Conservation (phyloP, 2,113 vertebrate genomes). For the Scophthalmus maximus region DNA sequence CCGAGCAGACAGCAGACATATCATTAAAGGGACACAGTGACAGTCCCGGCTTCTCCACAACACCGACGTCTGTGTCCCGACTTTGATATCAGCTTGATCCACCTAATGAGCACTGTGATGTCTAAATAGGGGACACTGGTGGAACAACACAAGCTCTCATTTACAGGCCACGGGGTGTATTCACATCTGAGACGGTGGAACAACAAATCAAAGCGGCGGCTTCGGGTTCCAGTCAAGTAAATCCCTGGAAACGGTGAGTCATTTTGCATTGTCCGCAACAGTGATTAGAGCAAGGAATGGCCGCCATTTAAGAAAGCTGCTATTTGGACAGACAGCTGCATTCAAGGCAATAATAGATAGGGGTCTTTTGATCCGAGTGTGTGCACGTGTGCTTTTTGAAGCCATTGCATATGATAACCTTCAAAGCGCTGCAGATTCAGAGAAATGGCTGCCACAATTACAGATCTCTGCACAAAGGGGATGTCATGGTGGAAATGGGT, state of each 20-base stretch:
- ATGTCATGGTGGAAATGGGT: background rate
- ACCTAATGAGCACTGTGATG: constrained; percentile 69
- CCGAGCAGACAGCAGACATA: constrained; percentile 18
- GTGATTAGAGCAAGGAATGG: constrained; percentile 72
- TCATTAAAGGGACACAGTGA: constrained; percentile 45
- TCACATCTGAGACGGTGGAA: constrained; percentile 54
- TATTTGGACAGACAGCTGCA: constrained; percentile 38
- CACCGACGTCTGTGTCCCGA: constrained; percentile 36
- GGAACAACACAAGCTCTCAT: constrained; percentile 64
- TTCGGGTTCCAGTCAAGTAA: constrained; percentile 49
- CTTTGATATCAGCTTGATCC: constrained; percentile 66
- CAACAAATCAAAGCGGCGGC: constrained; percentile 70
- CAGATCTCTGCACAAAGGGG: constrained; percentile 26
- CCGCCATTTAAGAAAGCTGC: constrained; percentile 27
- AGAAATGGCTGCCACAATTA: constrained; percentile 37
- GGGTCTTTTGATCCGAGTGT: constrained; percentile 55
- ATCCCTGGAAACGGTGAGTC: constrained; percentile 53
- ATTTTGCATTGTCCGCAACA: constrained; percentile 65
- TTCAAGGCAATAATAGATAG: constrained; percentile 42
- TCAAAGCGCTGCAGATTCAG: constrained; percentile 36
- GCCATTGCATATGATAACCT: constrained; percentile 18
- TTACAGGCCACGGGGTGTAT: constrained; percentile 64
- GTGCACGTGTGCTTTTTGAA: constrained; percentile 15
- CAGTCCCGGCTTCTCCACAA: constrained; percentile 20
- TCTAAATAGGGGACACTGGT: constrained; percentile 61